These are phyloP conservation scores for Andrena bicolor DNA, from an alignment of 2,888 invertebrate genomes.

Conservation along the genomic window DNA sequence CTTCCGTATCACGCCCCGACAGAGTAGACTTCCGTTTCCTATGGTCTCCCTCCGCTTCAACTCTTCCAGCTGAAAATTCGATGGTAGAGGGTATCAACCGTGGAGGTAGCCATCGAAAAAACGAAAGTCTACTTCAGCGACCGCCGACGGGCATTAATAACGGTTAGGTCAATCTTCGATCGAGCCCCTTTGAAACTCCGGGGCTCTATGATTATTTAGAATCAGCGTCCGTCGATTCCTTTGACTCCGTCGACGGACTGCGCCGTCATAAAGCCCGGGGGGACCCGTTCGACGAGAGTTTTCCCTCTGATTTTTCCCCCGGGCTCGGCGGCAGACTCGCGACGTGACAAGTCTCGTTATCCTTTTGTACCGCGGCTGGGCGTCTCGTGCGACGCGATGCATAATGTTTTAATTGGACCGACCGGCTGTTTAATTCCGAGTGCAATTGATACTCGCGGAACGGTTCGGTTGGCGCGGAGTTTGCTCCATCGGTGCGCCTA, in stretches of 20 bases:
- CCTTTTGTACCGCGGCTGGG: constrained; percentile 49
- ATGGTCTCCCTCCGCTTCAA: neutral
- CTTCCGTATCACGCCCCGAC: neutral
- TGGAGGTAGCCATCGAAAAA: neutral
- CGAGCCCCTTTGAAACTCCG: neutral
- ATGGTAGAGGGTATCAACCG: neutral
- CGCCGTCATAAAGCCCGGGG: constrained; percentile 25
- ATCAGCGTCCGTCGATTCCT: constrained; percentile 18
- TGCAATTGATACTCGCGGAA: constrained; percentile 66
- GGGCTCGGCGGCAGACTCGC: neutral
- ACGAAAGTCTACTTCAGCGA: neutral
- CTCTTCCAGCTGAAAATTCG: neutral
- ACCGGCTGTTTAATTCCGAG: constrained; percentile 62
- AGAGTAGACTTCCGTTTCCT: neutral
- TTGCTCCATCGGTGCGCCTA: neutral
- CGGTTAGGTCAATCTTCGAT: constrained; percentile 5
- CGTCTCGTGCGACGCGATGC: constrained; percentile 65
- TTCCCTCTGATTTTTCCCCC: constrained; percentile 16
- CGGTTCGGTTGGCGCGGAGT: constrained; percentile 45
- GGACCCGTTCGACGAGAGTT: constrained; percentile 21
- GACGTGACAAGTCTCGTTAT: constrained; percentile 52
- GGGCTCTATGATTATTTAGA: constrained; percentile 24
- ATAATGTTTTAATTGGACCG: constrained; percentile 70
- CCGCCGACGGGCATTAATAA: constrained; percentile 3
- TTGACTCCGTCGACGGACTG: neutral